Conservation (phyloP, 2,888 invertebrate genomes). For the Spisula subtruncata region DNA sequence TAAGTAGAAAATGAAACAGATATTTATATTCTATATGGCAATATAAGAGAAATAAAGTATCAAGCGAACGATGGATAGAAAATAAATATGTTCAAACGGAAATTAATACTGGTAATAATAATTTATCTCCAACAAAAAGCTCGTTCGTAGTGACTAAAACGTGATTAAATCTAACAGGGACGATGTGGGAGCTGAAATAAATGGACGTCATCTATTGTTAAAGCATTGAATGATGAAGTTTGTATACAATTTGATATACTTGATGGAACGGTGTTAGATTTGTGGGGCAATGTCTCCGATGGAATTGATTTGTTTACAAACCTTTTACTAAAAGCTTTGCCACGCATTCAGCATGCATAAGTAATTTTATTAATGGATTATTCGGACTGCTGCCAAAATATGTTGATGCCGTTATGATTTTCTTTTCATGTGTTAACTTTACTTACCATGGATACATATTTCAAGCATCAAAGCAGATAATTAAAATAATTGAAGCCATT, state of each 20-base stretch:
- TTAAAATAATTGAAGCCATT: no score
- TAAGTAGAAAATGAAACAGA: constrained; percentile 11
- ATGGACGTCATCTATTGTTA: constrained; percentile 34
- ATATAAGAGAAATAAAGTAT: constrained; percentile 58
- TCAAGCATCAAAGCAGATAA: no score
- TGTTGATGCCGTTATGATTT: no score
- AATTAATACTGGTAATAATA: constrained; percentile 69
- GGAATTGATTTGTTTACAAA: constrained; percentile 2
- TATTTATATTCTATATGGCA: constrained; percentile 46
- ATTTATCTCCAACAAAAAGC: constrained; percentile 66
- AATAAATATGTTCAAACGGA: constrained; percentile 63
- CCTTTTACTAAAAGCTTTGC: not conserved
- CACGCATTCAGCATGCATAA: not conserved
- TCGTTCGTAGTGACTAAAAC: constrained; percentile 35
- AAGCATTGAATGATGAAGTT: constrained; percentile 7
- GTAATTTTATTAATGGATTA: not conserved
- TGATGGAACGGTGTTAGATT: not conserved
- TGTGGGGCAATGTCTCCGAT: not conserved
- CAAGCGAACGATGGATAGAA: constrained; percentile 54
- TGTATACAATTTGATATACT: not conserved
- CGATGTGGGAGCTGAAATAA: constrained; percentile 33
- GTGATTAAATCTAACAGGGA: constrained; percentile 39
- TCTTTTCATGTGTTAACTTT: no score
- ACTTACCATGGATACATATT: no score
- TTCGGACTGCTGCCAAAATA: not conserved